Base-by-base conservation (phyloP, 2,797 vertebrate species). In the Sciaenops ocellatus region DNA sequence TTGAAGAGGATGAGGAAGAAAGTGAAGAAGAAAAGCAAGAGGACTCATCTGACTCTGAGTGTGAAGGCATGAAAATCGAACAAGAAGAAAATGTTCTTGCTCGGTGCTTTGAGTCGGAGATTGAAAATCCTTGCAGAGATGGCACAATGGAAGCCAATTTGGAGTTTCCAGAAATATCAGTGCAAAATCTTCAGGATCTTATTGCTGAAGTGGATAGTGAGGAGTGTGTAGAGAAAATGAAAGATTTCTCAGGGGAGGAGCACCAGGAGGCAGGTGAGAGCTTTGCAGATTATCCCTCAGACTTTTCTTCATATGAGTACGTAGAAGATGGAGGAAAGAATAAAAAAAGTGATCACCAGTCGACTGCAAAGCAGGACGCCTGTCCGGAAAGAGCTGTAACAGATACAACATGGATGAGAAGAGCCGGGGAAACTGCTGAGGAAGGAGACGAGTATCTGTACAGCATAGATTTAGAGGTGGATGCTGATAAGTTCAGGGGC, bases 231-330 rank as follows among this genome's bases (percentile, higher is more conserved):
- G 85, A 86, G 60, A 94, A 93, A 73, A 79, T 94, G 1, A 90
- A 91, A 61, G 91, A 94, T 63, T 96, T 96, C 85, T 94, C 92
- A 5, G 95, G 92, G 52, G 94, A 94, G 16, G 94, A 96, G 69
- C 92, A 93, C 77, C 92, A 95, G 61, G 91, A 93, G 41, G 92
- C 91, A 3, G 94, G 94, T 30, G 95, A 95, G 89, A 91, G 91
- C 41, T 90, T 94, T 79, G 94, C 95, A 76, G 95, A 95, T 60
- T 95, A 94, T 67, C 93, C 94, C 5, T 95, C 91, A 13, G 95
- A 95, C 83, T 89, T 93, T 65, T 94, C 92, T 13, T 89, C 93
- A 5, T 90, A 89, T 84, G 94, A 95, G 80, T 91, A 89, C 26
- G 65, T 80, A 34, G 89, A 85, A 16, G 70, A 77, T 11, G 52